Base-by-base conservation (phyloP, 2,888 invertebrate species). In the Drosophila macrospina region DNA sequence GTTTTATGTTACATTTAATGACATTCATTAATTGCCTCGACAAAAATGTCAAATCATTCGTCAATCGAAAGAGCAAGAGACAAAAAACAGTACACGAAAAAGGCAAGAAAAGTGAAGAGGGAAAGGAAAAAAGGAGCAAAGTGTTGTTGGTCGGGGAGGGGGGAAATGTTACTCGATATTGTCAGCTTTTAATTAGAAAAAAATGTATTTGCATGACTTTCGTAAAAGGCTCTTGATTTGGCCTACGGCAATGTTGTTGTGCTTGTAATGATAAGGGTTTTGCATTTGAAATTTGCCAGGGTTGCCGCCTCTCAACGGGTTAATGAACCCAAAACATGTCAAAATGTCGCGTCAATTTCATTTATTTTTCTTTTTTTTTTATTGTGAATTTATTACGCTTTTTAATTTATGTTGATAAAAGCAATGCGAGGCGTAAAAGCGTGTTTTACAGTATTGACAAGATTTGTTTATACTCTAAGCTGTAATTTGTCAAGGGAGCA, bases 201-300 rank as follows among this genome's bases (percentile, higher is more conserved):
- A 78, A 81, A 81, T 79, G 65, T 70, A 78, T 81, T 81, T 78
- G 69, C 74, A 79, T 81, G 81, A 81, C 77, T 74, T 74, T 70
- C 48, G 16, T 15, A 69, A 78, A 70, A 57, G 47, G 63, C 55
- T 52, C 59, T 61, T 32, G 30, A 41, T 50, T 55, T 55, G 36
- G 60, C 71, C 65, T 52, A 6, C 24, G 66, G 78, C 41, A 56
- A 50, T 20, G 34, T 41, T 47, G 15, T 47, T 47, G 37, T 24
- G 15, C 11, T 55, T 56, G 62, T 69, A 74, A 77, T 77, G 77
- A 71, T 62, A 80, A 74, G 47, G 78, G 73, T 61, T 69, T 69
- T 34, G 13, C 34, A 50, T 10, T 20, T 10, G 15, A 55, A 69
- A 44, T 41, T 62, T 16, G 16, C n/a, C 24, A 44, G 37, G 55